Conservation (phyloP, 2,797 vertebrate species). For the Lates japonicus region DNA sequence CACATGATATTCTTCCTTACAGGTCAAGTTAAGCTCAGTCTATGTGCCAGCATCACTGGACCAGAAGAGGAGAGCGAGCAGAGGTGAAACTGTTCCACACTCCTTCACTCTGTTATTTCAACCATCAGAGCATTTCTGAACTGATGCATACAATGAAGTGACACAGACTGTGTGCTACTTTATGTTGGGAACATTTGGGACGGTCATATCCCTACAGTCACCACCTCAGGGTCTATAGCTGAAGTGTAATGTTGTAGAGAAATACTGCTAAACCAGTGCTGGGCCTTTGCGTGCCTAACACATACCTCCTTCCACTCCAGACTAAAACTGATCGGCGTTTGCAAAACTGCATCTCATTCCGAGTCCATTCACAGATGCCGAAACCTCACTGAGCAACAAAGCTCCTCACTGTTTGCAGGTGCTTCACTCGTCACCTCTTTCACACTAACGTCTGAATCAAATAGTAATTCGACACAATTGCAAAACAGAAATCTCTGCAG, state of each 20-base stretch:
- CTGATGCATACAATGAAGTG: not conserved
- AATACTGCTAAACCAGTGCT: not conserved
- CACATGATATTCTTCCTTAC: not conserved
- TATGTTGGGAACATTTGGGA: not conserved
- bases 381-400: constrained; percentile 66
- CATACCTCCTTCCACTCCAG: not conserved
- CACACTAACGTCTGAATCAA: constrained; percentile 39
- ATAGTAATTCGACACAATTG: constrained; percentile 74
- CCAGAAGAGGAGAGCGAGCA: not conserved
- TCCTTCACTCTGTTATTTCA: not conserved
- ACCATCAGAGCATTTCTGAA: not conserved
- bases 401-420: constrained; percentile 68
- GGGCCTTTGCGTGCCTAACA: not conserved
- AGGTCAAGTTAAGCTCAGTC: not conserved
- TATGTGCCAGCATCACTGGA: not conserved
- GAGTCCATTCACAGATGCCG: constrained; percentile 14
- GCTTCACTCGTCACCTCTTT: constrained; percentile 64
- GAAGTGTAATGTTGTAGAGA: not conserved
- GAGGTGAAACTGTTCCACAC: not conserved
- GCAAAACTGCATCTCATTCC: not conserved
- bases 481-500: constrained; percentile 64
- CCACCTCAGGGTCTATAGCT: not conserved
- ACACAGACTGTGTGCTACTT: not conserved
- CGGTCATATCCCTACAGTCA: not conserved
- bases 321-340: constrained; percentile 3